phyloP scores from a whole-genome alignment of 2,888 invertebrate species.

The Masnerella sp. region DNA sequence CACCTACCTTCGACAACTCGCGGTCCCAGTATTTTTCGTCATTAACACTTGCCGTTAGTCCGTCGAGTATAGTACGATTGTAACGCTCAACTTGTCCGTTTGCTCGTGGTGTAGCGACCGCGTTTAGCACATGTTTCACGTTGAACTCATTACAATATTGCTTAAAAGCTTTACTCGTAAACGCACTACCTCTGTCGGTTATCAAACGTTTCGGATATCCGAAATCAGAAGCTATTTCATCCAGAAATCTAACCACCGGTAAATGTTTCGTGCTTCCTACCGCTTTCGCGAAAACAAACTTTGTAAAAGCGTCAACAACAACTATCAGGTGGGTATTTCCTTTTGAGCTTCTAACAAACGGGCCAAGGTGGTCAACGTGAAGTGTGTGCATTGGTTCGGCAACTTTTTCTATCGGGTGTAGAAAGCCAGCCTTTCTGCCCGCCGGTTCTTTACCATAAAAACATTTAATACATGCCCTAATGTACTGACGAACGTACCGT shows the following conservation, averaged over 20 bases:
- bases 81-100: conserved; percentile 71
- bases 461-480: conserved; percentile 73
- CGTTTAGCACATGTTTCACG: conserved; percentile 67
- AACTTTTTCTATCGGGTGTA: conserved; percentile 75
- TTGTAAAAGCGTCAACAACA: conserved; percentile 73
- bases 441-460: conserved; percentile 66
- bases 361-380: conserved; percentile 76
- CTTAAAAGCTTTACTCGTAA: conserved; percentile 68
- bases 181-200: conserved; percentile 72
- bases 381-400: conserved; percentile 73
- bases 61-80: too few species aligned
- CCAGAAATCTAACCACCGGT: conserved; percentile 62
- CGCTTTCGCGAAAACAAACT: conserved; percentile 69
- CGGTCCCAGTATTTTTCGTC: conserved; percentile 3
- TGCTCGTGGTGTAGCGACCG: conserved; percentile 68
- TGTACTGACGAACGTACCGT: conserved; percentile 72
- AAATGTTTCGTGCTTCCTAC: conserved; percentile 67
- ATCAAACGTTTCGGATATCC: conserved; percentile 66
- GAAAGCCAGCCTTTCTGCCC: conserved; percentile 61
- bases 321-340: conserved; percentile 71
- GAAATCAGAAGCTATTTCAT: conserved; percentile 9
- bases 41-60: too few species aligned
- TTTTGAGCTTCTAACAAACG: conserved; percentile 69
- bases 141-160: conserved; percentile 67
- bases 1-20: not conserved